Evolutionary conservation across 2,797 vertebrate genomes (phyloP), one percentile per base, ranked within the genome.

Genomic region (Remorina albescens): DNA sequence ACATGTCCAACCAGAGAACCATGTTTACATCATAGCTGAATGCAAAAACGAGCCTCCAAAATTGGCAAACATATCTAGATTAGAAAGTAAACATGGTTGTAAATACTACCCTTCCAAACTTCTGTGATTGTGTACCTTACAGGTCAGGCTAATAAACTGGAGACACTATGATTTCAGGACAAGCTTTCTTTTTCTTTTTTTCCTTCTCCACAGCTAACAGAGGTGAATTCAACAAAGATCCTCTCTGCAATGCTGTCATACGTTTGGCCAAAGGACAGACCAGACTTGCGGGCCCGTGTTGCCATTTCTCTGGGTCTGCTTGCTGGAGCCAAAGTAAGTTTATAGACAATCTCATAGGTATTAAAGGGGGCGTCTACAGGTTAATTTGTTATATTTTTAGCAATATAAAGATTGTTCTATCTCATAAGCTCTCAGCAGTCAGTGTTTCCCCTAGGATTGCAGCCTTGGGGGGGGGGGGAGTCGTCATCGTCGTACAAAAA

Each of bases 231-330:
- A 74, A 42, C 86, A 49, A 94, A 94, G 88, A 99, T 99, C 82
- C 86, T 99, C 60, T 92, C 92, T 83, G 97, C 96, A 0, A 99
- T 99, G 98, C 79, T 98, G 72, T 94, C 96, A 7, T 98, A 99
- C 0, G 97, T 99, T 73, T 99, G 98, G 98, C 98, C 98, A 59
- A 96, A 95, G 72, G 96, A 99, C 80, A 92, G 97, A 80, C 98
- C 98, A 10, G 98, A 99, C 90, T 94, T 99, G 13, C 92, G 97
- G 16, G 95, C 96, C 57, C 96, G 98, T 81, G 98, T 99, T 18
- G 96, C 92, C 69, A 53, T 98, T 55, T 96, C 98, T 13, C 90
- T 99, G 56, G 95, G 95, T 42, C 94, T 99, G 69, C 94, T 99
- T 30, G 97, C 95, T 50, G 93, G 94, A 85, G 95, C 98, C 67